Conservation (phyloP, 2,888 invertebrate genomes). For the Leuctra nigra region DNA sequence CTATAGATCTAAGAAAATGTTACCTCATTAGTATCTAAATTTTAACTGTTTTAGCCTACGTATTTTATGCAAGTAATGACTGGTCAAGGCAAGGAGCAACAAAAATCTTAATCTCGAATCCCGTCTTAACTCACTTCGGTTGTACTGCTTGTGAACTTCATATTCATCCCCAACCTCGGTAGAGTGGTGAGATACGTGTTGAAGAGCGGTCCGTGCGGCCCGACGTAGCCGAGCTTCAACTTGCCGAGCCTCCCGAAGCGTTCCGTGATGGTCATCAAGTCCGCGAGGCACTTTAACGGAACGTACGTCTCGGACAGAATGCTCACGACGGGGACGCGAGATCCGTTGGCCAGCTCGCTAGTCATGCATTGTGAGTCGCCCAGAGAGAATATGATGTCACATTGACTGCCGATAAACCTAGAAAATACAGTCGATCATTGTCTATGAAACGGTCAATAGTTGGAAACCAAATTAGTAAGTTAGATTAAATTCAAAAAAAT, state of each 20-base stretch:
- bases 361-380: conserved; percentile 21
- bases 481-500: too few relatives aligned
- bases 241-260: conserved; percentile 27
- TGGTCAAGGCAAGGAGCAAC: too few relatives aligned
- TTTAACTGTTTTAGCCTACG: too few relatives aligned
- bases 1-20: too few relatives aligned
- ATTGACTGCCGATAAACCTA: conserved; percentile 2
- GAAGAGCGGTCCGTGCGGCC: conserved; percentile 23
- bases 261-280: conserved; percentile 29
- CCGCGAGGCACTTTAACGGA: conserved; percentile 26
- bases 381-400: conserved; percentile 9
- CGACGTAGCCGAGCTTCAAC: conserved; percentile 27
- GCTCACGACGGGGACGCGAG: conserved; percentile 26
- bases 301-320: conserved; percentile 21
- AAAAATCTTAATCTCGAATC: too few relatives aligned
- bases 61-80: too few relatives aligned
- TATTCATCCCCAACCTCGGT: conserved; percentile 29
- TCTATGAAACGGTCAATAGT: too few relatives aligned
- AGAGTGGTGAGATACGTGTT: conserved; percentile 29
- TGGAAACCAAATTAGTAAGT: too few relatives aligned
- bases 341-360: conserved; percentile 26
- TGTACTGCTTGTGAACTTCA: conserved; percentile 20
- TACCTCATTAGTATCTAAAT: too few relatives aligned
- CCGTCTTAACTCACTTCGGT: conserved; percentile 8
- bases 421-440: too few relatives aligned